Percentiles rank a stretch among this genome's conserved stretches.
Conservation (phyloP, 2,797 vertebrate genomes). For the Lepidocolaptes lacrymiger region DNA sequence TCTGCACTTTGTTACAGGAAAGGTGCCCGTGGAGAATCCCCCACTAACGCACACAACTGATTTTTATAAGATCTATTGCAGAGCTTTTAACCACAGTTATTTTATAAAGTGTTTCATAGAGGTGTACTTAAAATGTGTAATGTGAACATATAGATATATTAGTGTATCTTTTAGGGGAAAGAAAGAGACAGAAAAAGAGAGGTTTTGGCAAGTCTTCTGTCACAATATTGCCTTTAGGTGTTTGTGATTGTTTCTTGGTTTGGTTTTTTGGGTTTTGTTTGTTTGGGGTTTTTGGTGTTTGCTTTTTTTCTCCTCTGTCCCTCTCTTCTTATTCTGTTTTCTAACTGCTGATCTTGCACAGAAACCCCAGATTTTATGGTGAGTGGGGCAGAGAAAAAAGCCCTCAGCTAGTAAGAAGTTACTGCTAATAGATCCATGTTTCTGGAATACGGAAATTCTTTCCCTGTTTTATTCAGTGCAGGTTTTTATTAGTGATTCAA, state of each 20-base stretch:
- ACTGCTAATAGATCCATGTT: neutral
- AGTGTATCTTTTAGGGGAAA: neutral
- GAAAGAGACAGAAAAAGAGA: neutral
- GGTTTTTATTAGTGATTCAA: neutral
- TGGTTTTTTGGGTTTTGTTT: neutral
- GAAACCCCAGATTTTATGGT: neutral
- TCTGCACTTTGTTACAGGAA: neutral
- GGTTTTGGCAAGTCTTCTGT: neutral
- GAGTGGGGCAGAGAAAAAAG: neutral
- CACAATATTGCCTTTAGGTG: neutral
- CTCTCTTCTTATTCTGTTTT: neutral
- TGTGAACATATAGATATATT: neutral
- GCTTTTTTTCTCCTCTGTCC: neutral
- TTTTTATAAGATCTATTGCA: neutral
- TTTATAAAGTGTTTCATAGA: neutral
- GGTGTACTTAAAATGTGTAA: neutral
- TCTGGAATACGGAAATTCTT: neutral
- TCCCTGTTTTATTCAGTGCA: neutral
- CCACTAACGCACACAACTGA: rapidly evolving
- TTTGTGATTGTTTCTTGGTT: neutral
- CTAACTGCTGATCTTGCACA: neutral
- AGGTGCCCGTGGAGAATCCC: neutral
- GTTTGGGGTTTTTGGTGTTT: neutral
- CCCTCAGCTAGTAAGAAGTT: neutral
- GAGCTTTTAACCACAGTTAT: neutral